A percentile compares a stretch with the other conserved stretches of the same genome.
phyloP scores from a whole-genome alignment of 2,113 vertebrate genomes.

The Saccopteryx leptura region DNA sequence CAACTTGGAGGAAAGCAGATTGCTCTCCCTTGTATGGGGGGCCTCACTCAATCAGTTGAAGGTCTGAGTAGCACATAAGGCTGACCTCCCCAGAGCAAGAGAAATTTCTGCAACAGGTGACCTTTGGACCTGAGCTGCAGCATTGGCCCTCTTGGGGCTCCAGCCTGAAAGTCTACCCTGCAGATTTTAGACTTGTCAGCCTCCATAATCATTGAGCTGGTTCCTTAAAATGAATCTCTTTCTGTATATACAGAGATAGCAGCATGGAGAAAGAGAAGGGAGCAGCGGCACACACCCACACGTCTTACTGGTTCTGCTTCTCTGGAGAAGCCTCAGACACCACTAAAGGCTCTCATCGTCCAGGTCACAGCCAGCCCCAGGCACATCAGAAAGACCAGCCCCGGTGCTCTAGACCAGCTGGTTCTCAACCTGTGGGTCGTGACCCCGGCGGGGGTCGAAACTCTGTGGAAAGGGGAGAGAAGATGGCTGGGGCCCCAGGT shows the following conservation, averaged over 20 bases:
- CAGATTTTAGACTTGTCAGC: neutral
- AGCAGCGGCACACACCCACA: neutral
- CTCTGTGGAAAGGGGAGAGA: neutral
- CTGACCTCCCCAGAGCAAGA: neutral
- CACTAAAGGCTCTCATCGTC: neutral
- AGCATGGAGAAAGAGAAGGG: neutral
- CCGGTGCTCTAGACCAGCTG: no score
- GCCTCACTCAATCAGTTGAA: neutral
- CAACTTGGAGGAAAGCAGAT: neutral
- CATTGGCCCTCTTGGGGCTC: neutral
- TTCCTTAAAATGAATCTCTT: neutral
- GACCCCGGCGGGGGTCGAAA: no score
- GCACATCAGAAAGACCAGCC: neutral
- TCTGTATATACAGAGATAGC: neutral
- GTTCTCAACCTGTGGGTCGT: no score
- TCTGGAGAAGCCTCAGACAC: neutral
- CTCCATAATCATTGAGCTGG: neutral
- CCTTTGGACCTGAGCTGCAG: neutral
- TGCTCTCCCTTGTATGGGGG: neutral
- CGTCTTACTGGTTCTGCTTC: neutral
- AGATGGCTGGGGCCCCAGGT: fast-evolving
- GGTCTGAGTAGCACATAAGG: neutral
- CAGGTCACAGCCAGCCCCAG: neutral
- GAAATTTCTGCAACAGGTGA: neutral
- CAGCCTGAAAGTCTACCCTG: neutral